phyloP scores from a whole-genome alignment of 2,113 vertebrate genomes.

The Phaethornis superciliosus region DNA sequence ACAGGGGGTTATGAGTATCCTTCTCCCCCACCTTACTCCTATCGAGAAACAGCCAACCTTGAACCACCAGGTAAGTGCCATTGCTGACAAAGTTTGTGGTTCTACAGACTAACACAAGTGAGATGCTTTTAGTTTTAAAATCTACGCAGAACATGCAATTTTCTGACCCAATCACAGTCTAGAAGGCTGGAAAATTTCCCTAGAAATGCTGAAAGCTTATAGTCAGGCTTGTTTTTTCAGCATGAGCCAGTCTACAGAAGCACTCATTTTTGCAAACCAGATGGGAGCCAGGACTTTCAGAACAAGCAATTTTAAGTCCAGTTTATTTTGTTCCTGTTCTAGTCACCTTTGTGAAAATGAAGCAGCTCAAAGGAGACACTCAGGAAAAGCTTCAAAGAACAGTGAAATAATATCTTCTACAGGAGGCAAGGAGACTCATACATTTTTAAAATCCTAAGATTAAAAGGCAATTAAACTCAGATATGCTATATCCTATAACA shows the following conservation, averaged over 20 bases:
- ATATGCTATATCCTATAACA: background rate
- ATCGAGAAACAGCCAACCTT: background rate
- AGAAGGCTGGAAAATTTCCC: background rate
- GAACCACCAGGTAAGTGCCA: conserved; percentile 30
- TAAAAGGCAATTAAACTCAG: background rate
- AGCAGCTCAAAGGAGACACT: background rate
- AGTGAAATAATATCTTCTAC: background rate
- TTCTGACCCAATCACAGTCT: background rate
- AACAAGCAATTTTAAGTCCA: background rate
- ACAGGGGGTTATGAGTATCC: conserved; percentile 10
- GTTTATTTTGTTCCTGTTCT: background rate
- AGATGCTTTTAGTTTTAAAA: background rate
- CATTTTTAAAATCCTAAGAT: background rate
- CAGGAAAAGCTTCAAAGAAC: background rate
- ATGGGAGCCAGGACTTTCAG: background rate
- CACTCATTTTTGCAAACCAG: background rate
- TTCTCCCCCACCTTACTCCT: conserved; percentile 62
- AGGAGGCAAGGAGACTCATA: background rate
- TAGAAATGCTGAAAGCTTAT: background rate
- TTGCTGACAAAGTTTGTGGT: fast-evolving
- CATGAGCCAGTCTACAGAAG: background rate
- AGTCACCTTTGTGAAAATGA: background rate
- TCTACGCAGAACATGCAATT: background rate
- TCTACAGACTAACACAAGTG: background rate
- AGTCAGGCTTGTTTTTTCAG: background rate